Base-by-base conservation (phyloP, 37 sponge, comb jelly and placozoan genomes). In the Diacarnus erythraeanus region DNA sequence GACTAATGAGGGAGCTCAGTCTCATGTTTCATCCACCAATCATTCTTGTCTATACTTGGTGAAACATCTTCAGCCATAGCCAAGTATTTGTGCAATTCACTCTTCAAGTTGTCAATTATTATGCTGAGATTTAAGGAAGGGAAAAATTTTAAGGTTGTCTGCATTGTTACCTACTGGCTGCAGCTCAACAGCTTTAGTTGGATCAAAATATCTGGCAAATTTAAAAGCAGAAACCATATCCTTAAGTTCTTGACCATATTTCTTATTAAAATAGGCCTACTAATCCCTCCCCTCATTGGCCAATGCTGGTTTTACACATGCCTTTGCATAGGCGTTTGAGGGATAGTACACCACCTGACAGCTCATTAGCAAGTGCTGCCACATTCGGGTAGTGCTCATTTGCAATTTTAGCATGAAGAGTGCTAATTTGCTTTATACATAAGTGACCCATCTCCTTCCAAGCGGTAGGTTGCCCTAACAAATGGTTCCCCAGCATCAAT, bases 381-480 rank as follows among this genome's bases (percentile, higher is more conserved):
- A 39, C 34, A 21, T 69, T 69, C 9, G 69, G 69, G 31, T 36
- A 69, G 38, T 69, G 34, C 37, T 15, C n/a, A n/a, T n/a, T n/a
- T n/a, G n/a, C n/a, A n/a, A 69, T 69, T 9, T 5, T 21, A 36
- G 69, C 76, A 76, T 12, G 42, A 6, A 80, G 43, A 8, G 38
- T 43, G 30, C 60, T 59, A 57, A 76, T 76, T 35, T 57, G 63
- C n/a, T 8, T 35, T 38, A 27, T 36, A 59, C 9, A 57, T 9
- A n/a, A 82, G 67, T 41, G 76, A 43, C 29, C 84, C 77, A 75
- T 83, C 84, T 22, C 84, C 77, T 31, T 83, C 84, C 41, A 83
- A 42, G 3, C 36, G 51, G 67, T 82, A 82, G 0, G 75, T 82
- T 1, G 75, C 51, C 33, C 74, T 69, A 64, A 82, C 83, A 74